Base-by-base conservation (phyloP, 2,113 vertebrate species). In the Pyrgilauda ruficollis region DNA sequence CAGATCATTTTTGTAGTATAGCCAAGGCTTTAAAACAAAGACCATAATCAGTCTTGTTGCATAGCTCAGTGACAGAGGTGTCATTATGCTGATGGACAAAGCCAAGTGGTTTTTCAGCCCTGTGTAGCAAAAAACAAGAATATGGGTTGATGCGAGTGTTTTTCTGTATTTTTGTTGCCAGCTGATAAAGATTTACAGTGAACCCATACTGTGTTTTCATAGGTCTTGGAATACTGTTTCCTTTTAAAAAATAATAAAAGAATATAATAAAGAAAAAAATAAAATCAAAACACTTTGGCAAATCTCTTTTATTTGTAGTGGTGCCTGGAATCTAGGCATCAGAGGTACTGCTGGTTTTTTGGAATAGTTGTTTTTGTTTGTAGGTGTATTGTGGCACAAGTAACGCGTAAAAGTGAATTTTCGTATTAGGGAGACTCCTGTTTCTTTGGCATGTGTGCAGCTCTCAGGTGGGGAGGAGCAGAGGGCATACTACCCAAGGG, bases 71-170 rank as follows among this genome's bases (percentile, higher is more conserved):
- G 82, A 94, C 91, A 96, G 93, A 80, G 59, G 35, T 93, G 70
- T 53, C 63, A 91, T 96, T 95, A 64, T 97, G 58, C 70, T 94
- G 89, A 55, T 59, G 27, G 63, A 93, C 93, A 96, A 95, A 96
- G 78, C 46, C 59, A 90, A 94, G 70, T 79, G 68, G 6, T 7
- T 62, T 91, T 93, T 84, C 49, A 95, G 69, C 15, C 39, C 19
- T 74, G 5, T 44, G n/a, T 72, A 66, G 74, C 41, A 72, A 94
- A 49, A 75, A 67, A 14, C 55, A 55, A 80, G 75, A 85, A 44
- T 67, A 90, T 81, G 63, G 31, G 20, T 59, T 46, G 31, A 47
- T 80, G 59, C 4, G 33, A 93, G 16, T 61, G 22, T 74, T 88
- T 89, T 66, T 81, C 70, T 70, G 6, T 67, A 3, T 56, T 89